Base-by-base conservation (phyloP, 2,888 invertebrate species). In the Polydrusus pterygomalis region DNA sequence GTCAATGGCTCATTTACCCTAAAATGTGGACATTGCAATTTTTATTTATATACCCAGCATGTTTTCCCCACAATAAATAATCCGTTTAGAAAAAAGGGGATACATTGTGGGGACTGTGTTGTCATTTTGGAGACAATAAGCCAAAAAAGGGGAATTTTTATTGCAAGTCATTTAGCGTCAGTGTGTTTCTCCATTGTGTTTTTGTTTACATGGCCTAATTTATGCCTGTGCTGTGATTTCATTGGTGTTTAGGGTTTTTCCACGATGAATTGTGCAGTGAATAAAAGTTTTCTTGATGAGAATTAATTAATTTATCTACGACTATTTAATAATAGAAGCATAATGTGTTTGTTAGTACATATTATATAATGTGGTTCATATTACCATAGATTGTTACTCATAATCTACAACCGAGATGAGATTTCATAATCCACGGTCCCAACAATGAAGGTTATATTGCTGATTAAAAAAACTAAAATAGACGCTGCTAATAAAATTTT, bases 101-200 rank as follows among this genome's bases (percentile, higher is more conserved):
- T 6, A 47, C 47, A 43, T 43, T 34, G 43, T 47, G 15, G 17
- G 47, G 47, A 47, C 15, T 47, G 47, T 47, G 47, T 47, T 47
- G 15, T 47, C 47, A 17, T 47, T 47, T 47, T 15, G 47, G 47
- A 15, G 17, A 47, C 47, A 47, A 47, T 47, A 47, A 47, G 17
- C 47, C n/a, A 47, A 17, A 47, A n/a, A n/a, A 13, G 54, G 25
- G 11, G 25, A 25, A 54, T 20, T 54, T 54, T 54, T 54, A 54
- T 54, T 54, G 54, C 54, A 25, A 54, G 54, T 25, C 20, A 54
- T 54, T 54, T 54, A 54, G 54, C 13, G 25, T 25, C 25, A 54
- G 25, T 54, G 25, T 25, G 54, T 30, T 25, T 13, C 10, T 25
- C n/a, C 54, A 25, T 25, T 54, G 25, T 54, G 47, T 13, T 54